A percentile compares a stretch with the other conserved stretches of the same genome.
phyloP scores from a whole-genome alignment of 2,888 invertebrate species.

The Drosophila conformis region DNA sequence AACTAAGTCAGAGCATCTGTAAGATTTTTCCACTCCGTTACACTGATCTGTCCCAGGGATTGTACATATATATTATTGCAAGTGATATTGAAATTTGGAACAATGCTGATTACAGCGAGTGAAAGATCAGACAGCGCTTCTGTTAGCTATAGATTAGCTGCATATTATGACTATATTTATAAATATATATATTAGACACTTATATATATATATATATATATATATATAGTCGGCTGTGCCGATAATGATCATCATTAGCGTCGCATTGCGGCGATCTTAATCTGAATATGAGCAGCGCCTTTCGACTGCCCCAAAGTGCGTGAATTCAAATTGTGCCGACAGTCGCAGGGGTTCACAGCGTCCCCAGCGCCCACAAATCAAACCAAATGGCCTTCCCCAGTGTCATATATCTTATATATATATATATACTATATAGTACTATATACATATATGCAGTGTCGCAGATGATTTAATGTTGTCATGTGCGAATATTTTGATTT shows the following conservation, averaged over 20 bases:
- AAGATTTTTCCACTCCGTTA: background rate
- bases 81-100: slow-evolving; percentile 31
- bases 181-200: slow-evolving; percentile 10
- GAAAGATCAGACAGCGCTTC: slow-evolving; percentile 50
- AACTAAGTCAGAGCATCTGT: background rate
- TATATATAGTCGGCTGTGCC: slow-evolving; percentile 17
- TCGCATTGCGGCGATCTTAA: slow-evolving; percentile 47
- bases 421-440: slow-evolving; percentile 29
- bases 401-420: slow-evolving; percentile 52
- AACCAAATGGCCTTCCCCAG: slow-evolving; percentile 60
- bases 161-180: slow-evolving; percentile 32
- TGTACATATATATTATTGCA: background rate
- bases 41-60: background rate
- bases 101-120: slow-evolving; percentile 49
- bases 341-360: slow-evolving; percentile 43
- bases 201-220: slow-evolving; percentile 7
- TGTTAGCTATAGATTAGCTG: slow-evolving; percentile 48
- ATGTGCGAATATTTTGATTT: slow-evolving; percentile 27
- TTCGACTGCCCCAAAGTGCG: slow-evolving; percentile 66
- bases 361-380: slow-evolving; percentile 27
- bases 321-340: slow-evolving; percentile 67
- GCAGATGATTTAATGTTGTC: slow-evolving; percentile 55
- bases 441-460: slow-evolving; percentile 47
- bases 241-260: slow-evolving; percentile 65
- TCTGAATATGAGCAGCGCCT: slow-evolving; percentile 54